Conservation (phyloP, 1,140 invertebrate species). For the Trichoplusia ni region DNA sequence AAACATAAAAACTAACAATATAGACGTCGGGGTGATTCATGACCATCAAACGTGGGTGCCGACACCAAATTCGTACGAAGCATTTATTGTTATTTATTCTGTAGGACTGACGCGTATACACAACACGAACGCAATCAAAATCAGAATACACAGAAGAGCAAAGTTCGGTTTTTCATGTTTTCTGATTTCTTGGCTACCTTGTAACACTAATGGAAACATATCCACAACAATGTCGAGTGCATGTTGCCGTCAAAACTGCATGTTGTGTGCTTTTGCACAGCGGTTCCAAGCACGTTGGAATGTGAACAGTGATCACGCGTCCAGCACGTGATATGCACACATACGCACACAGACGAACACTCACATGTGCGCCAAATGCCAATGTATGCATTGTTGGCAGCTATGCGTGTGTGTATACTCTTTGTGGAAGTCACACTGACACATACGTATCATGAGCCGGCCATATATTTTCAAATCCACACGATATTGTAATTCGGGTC, state of each 20-base stretch:
- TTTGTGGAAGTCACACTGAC: conserved; percentile 23
- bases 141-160: background rate
- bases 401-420: conserved; percentile 31
- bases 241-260: conserved; percentile 21
- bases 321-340: conserved; percentile 54
- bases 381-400: conserved; percentile 41
- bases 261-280: conserved; percentile 41
- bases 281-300: conserved; percentile 57
- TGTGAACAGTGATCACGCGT: conserved; percentile 68
- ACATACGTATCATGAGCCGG: conserved; percentile 24
- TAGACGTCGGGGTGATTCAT: too few species aligned
- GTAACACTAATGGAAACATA: conserved; percentile 16
- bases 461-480: conserved; percentile 30
- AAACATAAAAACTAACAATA: too few species aligned
- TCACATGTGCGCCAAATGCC: conserved; percentile 47
- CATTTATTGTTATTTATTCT: background rate
- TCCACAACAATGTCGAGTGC: background rate
- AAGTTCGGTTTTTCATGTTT: conserved; percentile 8
- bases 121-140: background rate
- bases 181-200: conserved; percentile 8
- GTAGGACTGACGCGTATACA: background rate
- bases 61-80: background rate
- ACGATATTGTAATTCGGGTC: conserved; percentile 26
- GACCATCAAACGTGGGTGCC: too few species aligned
- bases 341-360: conserved; percentile 43